Percentiles rank a stretch among this genome's conserved stretches.
Conservation (phyloP, 35 echinoderm and acorn worm genomes). For the Strongylocentrotus purpuratus region DNA sequence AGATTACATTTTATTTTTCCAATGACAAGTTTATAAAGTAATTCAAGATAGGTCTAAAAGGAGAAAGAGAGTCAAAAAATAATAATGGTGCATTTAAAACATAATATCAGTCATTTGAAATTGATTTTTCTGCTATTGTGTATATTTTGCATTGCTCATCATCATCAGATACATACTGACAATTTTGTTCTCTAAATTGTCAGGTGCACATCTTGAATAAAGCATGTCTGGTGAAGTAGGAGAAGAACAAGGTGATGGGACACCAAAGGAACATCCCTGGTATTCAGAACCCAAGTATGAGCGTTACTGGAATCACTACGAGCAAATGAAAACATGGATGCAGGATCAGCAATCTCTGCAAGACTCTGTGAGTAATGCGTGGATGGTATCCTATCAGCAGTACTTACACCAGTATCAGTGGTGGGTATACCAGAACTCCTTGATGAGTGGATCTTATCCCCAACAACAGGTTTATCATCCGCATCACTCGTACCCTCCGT, state of each 20-base stretch:
- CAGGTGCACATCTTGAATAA: no score
- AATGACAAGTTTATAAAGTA: no score
- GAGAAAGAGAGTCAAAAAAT: no score
- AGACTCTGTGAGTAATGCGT: background rate
- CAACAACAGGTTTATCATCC: background rate
- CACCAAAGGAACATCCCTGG: background rate
- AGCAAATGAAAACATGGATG: conserved; percentile 24
- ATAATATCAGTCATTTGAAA: no score
- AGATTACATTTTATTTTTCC: no score
- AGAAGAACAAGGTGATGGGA: background rate
- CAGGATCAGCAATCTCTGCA: background rate
- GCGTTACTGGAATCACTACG: conserved; percentile 44
- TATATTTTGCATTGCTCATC: no score
- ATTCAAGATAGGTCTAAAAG: no score
- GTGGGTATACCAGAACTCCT: conserved; percentile 2
- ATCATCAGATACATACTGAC: no score
- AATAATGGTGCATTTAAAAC: no score
- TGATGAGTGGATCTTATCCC: background rate
- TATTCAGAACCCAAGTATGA: conserved; percentile 14
- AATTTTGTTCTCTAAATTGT: no score
- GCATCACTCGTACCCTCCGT: background rate
- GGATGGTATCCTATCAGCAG: conserved; percentile 8
- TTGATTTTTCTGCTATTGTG: no score
- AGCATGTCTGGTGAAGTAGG: background rate
- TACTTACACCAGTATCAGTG: conserved; percentile 14